Evolutionary conservation across 2,888 invertebrate genomes (phyloP).

Genomic region (Allolobophora icterica): DNA sequence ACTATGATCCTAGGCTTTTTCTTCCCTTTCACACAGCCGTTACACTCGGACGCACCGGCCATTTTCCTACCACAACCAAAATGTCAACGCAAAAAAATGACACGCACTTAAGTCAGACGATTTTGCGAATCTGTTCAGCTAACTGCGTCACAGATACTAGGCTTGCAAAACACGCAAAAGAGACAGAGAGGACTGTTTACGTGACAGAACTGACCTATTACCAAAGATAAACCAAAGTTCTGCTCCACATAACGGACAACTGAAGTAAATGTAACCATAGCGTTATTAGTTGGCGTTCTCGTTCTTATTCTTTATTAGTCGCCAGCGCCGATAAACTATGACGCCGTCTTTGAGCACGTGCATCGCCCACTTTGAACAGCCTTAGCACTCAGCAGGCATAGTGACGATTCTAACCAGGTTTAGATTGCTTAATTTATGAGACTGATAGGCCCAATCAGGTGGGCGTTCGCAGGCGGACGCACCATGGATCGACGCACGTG

Average conservation of each 20-base stretch:
- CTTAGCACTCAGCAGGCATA: too few species aligned
- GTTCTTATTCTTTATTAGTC: not conserved
- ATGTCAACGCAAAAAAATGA: not conserved
- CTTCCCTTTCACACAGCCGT: not conserved
- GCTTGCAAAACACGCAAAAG: not conserved
- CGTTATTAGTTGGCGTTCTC: not conserved
- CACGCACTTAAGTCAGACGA: not conserved
- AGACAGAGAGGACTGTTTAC: not conserved
- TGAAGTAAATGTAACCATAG: slow-evolving; percentile 9
- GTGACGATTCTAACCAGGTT: too few species aligned
- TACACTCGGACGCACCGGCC: not conserved
- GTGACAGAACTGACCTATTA: not conserved
- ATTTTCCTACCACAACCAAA: slow-evolving; percentile 8
- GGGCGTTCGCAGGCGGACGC: too few species aligned
- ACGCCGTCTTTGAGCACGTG: too few species aligned
- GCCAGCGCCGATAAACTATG: not conserved
- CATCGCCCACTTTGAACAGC: too few species aligned
- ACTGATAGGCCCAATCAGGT: too few species aligned
- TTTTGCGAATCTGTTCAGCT: not conserved
- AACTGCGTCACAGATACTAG: not conserved
- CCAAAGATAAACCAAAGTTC: not conserved
- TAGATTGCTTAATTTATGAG: too few species aligned
- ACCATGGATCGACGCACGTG: too few species aligned
- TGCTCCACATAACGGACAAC: not conserved
- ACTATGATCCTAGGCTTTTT: slow-evolving; percentile 41